These are phyloP conservation scores for Furnarius figulus DNA, from an alignment of 2,113 vertebrate genomes.

Conservation along the genomic window DNA sequence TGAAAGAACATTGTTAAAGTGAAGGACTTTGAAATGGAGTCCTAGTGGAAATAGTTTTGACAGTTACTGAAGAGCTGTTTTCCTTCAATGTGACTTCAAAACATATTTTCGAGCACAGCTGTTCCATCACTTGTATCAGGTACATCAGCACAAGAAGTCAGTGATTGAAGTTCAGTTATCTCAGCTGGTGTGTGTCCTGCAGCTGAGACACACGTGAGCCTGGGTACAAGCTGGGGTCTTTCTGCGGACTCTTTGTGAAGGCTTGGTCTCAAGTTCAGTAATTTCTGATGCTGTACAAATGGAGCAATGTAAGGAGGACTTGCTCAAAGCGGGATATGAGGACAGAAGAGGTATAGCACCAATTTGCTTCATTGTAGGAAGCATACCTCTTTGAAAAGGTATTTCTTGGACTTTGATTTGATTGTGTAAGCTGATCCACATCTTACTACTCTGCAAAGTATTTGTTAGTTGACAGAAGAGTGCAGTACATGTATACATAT, in stretches of 20 bases:
- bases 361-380: neutral
- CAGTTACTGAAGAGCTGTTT: neutral
- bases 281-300: neutral
- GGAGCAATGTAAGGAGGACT: neutral
- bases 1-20: neutral
- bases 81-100: neutral
- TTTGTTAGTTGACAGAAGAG: neutral
- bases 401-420: neutral
- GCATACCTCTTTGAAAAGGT: neutral
- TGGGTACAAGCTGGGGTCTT: neutral
- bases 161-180: neutral
- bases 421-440: neutral
- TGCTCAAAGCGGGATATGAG: neutral
- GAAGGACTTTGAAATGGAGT: neutral
- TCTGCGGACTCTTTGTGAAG: neutral
- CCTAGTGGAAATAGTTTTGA: neutral
- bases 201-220: accelerated
- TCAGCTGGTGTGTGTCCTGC: neutral
- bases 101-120: neutral
- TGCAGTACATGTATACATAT: neutral
- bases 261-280: neutral
- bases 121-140: neutral
- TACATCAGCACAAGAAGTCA: accelerated
- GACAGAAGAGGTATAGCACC: neutral
- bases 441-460: neutral